Percentiles rank a stretch among this genome's conserved stretches.
Evolutionary conservation across 2,888 invertebrate genomes (phyloP).

Genomic region (Ommatoiulus sabulosus): DNA sequence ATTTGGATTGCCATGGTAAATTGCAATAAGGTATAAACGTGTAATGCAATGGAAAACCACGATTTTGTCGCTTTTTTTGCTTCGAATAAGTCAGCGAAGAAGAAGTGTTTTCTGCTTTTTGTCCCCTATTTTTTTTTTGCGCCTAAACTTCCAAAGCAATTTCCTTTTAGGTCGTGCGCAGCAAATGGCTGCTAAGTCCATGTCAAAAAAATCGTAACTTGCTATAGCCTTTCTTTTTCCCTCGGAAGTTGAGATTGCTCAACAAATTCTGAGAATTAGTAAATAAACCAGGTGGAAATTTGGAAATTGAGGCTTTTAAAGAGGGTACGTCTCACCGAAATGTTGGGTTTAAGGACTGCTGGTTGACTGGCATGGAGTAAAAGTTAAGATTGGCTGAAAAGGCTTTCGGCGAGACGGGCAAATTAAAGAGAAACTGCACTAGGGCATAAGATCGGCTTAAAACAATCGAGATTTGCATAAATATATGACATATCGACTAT

Average conservation of each 20-base stretch:
- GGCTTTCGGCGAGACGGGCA: not conserved
- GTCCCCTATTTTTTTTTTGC: not conserved
- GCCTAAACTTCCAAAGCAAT: not conserved
- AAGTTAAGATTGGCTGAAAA: not conserved
- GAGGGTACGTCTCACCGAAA: not conserved
- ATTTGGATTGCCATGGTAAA: not conserved
- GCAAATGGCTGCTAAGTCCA: not conserved
- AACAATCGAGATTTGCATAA: too few species aligned
- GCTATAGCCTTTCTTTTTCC: not conserved
- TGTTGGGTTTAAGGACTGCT: not conserved
- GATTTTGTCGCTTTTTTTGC: not conserved
- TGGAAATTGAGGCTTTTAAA: not conserved
- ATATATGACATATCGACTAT: too few species aligned
- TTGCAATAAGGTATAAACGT: not conserved
- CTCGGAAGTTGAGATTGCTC: not conserved
- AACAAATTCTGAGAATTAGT: not conserved
- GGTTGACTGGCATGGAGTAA: not conserved
- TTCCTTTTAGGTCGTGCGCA: not conserved
- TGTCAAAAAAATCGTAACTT: not conserved
- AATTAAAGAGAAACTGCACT: not conserved
- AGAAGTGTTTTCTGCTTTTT: not conserved
- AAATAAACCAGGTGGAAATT: constrained; percentile 17
- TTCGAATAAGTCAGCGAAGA: not conserved
- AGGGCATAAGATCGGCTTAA: not conserved
- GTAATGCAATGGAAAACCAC: not conserved